Evolutionary conservation across 2,888 invertebrate species (phyloP).

Genomic region (Invenusta paracnida): DNA sequence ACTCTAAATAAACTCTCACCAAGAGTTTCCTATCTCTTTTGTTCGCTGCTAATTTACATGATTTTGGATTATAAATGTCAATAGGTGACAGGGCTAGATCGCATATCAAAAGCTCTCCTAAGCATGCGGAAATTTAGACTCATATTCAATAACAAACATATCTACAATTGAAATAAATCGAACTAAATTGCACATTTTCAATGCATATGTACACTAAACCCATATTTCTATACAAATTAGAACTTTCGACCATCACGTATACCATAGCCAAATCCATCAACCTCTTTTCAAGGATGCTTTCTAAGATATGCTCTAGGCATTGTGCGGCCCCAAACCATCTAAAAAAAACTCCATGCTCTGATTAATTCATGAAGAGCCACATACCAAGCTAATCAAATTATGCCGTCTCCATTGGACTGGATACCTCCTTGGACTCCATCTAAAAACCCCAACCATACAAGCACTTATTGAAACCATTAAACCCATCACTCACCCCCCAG

Average conservation of each 20-base stretch:
- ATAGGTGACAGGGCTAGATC: too few species aligned
- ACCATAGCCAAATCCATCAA: background rate
- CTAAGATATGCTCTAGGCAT: background rate
- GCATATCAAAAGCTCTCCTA: background rate
- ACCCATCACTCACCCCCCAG: background rate
- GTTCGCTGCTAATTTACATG: too few species aligned
- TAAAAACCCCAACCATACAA: background rate
- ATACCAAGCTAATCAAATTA: background rate
- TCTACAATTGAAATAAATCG: background rate
- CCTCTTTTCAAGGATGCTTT: background rate
- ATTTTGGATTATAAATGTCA: too few species aligned
- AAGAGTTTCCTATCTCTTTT: too few species aligned
- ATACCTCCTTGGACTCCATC: background rate
- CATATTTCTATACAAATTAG: background rate
- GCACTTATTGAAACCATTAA: background rate
- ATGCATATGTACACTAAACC: background rate
- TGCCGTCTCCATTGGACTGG: background rate
- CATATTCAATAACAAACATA: background rate
- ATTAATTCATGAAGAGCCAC: background rate
- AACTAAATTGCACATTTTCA: background rate
- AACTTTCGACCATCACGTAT: background rate
- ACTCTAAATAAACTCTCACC: too few species aligned
- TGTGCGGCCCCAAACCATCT: background rate
- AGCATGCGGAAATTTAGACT: background rate
- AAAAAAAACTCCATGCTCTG: background rate